These are phyloP conservation scores for Pedetes capensis DNA, from an alignment of 2,113 vertebrate genomes.

Conservation along the genomic window DNA sequence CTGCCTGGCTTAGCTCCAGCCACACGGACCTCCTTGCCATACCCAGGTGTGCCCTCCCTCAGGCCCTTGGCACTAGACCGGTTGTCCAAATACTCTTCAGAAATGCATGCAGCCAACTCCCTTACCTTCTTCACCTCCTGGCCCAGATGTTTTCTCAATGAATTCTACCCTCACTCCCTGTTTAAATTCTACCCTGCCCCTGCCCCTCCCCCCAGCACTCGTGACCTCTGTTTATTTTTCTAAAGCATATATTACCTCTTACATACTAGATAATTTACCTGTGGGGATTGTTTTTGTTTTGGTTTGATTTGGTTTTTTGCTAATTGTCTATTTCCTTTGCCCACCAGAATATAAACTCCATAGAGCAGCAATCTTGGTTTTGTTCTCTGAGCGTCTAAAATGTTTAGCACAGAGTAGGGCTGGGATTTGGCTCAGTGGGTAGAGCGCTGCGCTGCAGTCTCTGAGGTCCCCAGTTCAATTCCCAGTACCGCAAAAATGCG, in stretches of 20 bases:
- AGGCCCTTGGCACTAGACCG: not conserved
- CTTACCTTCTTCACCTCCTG: not conserved
- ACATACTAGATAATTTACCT: not conserved
- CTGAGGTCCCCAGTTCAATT: too few relatives aligned
- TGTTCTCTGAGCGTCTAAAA: not conserved
- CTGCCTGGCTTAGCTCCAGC: not conserved
- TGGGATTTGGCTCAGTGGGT: too few relatives aligned
- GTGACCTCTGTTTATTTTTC: not conserved
- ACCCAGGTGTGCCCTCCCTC: not conserved
- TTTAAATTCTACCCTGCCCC: not conserved
- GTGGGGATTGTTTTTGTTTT: too few relatives aligned
- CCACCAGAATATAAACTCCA: not conserved
- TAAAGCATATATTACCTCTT: not conserved
- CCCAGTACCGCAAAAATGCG: too few relatives aligned
- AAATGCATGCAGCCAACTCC: too few relatives aligned
- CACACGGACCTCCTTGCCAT: not conserved
- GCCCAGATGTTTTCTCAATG: not conserved
- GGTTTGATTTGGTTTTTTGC: not conserved
- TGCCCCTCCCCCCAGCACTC: not conserved
- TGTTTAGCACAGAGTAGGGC: not conserved
- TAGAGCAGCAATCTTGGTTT: not conserved
- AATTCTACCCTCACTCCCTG: not conserved
- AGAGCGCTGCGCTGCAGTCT: too few relatives aligned
- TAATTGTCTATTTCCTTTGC: not conserved
- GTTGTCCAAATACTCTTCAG: not conserved